Evolutionary conservation across 2,888 invertebrate genomes (phyloP), one percentile per base, ranked within the genome.

Genomic region (Noctua pronuba): DNA sequence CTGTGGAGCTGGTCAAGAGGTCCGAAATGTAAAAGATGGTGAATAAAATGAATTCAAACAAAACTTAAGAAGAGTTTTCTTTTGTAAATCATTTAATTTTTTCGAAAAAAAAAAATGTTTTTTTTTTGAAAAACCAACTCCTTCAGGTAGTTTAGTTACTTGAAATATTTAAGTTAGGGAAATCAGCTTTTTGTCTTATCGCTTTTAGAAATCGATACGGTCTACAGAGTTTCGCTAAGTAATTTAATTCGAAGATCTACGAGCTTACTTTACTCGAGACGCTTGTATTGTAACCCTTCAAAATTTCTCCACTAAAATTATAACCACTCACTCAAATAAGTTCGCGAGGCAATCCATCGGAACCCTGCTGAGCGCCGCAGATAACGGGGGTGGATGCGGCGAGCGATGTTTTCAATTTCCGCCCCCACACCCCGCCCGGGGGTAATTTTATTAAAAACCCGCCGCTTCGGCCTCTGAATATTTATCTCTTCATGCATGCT

Each of bases 371-470:
- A 67, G 85, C 73, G 46, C 74, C 87, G 79, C 89, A 91, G 94
- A 94, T 93, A 93, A 93, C 89, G 90, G 91, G 95, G 95, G 95
- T 92, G 93, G 91, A 91, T 93, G 94, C 94, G 92, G 91, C 92
- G 91, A 88, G 92, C 73, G 87, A 86, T 86, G 92, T 95, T 95
- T 95, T 95, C 95, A 95, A 96, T 96, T 96, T 95, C 95, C 95
- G 92, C 87, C 85, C 88, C 90, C 87, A 85, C 86, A 31, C 83
- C 77, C 79, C 78, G 83, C 71, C 80, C 75, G 89, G 82, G 91
- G 88, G 95, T 96, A 95, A 96, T 96, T 95, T 96, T 95, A 96
- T 96, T 96, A 96, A 96, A 95, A 95, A 95, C 92, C 92, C 92
- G 92, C 90, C 92, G 90, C 88, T 82, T 87, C 91, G 89, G 85